Evolutionary conservation across 2,888 invertebrate genomes (phyloP).

Genomic region (Eupelmus urozonus): DNA sequence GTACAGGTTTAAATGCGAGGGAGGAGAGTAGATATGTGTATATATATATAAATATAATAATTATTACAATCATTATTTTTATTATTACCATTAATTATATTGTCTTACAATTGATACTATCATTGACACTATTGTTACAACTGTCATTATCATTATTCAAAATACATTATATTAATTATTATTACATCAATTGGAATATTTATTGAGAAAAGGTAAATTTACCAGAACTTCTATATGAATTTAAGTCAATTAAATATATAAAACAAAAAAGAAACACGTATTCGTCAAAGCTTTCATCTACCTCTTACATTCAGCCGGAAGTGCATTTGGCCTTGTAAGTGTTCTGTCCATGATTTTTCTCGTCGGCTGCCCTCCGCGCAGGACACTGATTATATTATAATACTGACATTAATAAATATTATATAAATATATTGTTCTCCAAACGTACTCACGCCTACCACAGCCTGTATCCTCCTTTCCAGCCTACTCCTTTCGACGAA

Average conservation of each 20-base stretch:
- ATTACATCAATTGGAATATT: constrained; percentile 12
- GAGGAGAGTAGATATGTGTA: constrained; percentile 55
- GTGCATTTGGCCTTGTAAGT: constrained; percentile 57
- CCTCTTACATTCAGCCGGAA: constrained; percentile 55
- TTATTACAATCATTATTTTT: constrained; percentile 23
- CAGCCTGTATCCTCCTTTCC: background rate
- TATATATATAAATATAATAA: constrained; percentile 49
- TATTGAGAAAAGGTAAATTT: constrained; percentile 36
- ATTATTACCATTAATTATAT: constrained; percentile 15
- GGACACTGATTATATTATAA: constrained; percentile 46
- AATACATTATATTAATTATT: constrained; percentile 10
- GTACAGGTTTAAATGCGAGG: constrained; percentile 56
- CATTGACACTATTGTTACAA: constrained; percentile 10
- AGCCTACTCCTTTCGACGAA: background rate
- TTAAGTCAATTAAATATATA: constrained; percentile 54
- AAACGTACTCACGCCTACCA: background rate
- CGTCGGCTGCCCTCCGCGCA: constrained; percentile 24
- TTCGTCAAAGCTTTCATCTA: constrained; percentile 57
- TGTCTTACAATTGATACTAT: constrained; percentile 10
- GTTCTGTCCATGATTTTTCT: constrained; percentile 51
- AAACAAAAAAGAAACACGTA: constrained; percentile 28
- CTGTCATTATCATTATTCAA: constrained; percentile 12
- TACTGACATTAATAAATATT: background rate
- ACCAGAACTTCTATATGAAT: constrained; percentile 50
- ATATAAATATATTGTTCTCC: background rate